Evolutionary conservation across 2,113 vertebrate genomes (phyloP).

Genomic region (Spizaetus ornatus): DNA sequence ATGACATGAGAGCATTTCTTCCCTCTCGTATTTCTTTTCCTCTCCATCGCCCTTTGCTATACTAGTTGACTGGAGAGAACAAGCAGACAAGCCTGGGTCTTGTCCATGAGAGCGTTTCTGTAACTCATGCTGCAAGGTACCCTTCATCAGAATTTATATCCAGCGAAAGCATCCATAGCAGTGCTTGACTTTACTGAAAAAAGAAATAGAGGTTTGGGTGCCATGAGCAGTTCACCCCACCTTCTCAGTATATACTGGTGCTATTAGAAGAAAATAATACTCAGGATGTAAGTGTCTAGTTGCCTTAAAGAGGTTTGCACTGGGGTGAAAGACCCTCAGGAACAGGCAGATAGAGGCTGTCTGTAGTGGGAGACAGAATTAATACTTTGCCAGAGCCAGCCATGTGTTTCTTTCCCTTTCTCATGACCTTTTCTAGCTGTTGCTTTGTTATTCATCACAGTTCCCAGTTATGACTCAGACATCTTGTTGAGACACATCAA

Average conservation of each 20-base stretch:
- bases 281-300: background rate
- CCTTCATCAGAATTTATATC: background rate
- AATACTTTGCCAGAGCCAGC: background rate
- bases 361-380: background rate
- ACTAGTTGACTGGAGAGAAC: background rate
- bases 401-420: background rate
- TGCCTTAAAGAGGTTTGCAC: background rate
- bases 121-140: background rate
- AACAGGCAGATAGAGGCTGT: background rate
- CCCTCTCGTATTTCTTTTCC: background rate
- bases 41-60: background rate
- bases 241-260: background rate
- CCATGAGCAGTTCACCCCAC: background rate
- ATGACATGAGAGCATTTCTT: background rate
- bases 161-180: background rate
- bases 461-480: background rate
- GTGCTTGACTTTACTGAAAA: background rate
- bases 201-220: background rate
- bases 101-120: background rate
- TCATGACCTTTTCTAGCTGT: background rate
- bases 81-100: background rate
- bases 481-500: background rate
- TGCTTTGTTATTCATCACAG: background rate
- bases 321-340: background rate
- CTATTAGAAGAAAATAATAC: background rate